Evolutionary conservation across 2,797 vertebrate genomes (phyloP).

Genomic region (Taeniopygia guttata): DNA sequence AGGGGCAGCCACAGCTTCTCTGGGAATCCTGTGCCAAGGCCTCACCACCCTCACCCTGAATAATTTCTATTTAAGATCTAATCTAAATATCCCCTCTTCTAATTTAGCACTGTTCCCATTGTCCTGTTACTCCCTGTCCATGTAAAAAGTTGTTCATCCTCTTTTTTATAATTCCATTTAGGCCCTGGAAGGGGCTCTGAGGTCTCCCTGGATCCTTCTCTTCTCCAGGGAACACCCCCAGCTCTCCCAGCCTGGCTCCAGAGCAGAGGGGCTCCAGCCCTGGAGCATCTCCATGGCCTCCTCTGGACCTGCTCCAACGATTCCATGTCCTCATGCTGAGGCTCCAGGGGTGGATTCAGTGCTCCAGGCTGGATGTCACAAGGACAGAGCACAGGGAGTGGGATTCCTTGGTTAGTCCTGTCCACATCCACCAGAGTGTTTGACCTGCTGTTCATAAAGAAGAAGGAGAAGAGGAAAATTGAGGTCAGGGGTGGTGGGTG

Average conservation of each 20-base stretch:
- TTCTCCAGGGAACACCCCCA: neutral
- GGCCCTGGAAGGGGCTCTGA: neutral
- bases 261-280: neutral
- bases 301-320: neutral
- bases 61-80: neutral
- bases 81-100: neutral
- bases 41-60: rapidly evolving
- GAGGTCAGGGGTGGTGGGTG: neutral
- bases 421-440: neutral
- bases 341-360: neutral
- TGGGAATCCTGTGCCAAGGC: rapidly evolving
- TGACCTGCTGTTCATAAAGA: neutral
- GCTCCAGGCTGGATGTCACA: neutral
- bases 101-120: neutral
- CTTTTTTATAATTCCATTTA: neutral
- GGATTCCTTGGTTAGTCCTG: neutral
- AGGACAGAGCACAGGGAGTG: neutral
- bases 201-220: neutral
- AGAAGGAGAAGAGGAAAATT: rapidly evolving
- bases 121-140: neutral
- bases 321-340: neutral
- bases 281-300: rapidly evolving
- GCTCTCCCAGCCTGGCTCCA: neutral
- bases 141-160: neutral
- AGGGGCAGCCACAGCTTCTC: neutral